A percentile compares a stretch with the other conserved stretches of the same genome.
phyloP scores from a whole-genome alignment of 2,113 vertebrate species.

The Nothocercus nigrocapillus region DNA sequence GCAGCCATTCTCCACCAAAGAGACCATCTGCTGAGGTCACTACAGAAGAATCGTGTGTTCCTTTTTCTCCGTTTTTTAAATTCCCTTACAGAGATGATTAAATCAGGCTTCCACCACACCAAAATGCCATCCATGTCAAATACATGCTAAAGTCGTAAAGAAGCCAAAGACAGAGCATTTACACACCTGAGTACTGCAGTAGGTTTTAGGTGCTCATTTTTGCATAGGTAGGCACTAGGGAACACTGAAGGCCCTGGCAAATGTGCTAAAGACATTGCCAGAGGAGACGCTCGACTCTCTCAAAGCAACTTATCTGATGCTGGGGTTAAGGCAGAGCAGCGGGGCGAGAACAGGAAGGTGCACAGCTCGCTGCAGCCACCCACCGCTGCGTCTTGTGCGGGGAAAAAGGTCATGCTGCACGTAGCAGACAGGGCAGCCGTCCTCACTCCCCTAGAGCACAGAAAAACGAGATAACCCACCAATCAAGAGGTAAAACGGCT shows the following conservation, averaged over 20 bases:
- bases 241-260: background rate
- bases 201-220: background rate
- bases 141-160: background rate
- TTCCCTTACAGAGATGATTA: background rate
- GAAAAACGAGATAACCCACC: background rate
- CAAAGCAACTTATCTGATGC: background rate
- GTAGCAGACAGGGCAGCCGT: background rate
- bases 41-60: background rate
- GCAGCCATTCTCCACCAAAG: background rate
- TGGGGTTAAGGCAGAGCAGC: rapidly evolving
- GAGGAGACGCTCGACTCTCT: background rate
- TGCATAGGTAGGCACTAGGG: background rate
- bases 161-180: background rate
- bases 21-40: background rate
- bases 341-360: background rate
- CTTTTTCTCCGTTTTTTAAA: background rate
- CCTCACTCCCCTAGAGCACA: background rate
- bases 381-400: background rate
- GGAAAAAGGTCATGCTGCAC: background rate
- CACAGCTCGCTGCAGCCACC: background rate
- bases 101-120: background rate
- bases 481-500: background rate
- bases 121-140: background rate
- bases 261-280: background rate
- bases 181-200: background rate